Evolutionary conservation across 2,113 vertebrate genomes (phyloP).

Genomic region (Emydocephalus ijimae): DNA sequence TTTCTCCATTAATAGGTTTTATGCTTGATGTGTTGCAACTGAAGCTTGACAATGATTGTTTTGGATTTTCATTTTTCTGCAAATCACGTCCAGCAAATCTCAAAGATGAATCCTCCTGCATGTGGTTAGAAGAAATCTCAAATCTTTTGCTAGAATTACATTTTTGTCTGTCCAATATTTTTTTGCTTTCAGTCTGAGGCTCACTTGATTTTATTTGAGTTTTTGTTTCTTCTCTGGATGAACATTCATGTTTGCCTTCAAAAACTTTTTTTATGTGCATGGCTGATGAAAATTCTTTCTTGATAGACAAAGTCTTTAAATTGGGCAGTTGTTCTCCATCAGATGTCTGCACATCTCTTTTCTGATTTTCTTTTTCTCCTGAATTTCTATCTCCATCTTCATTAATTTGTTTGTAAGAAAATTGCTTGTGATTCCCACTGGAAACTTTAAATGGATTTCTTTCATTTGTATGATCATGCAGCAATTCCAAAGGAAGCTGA

Average conservation of each 20-base stretch:
- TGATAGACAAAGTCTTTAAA: conserved; percentile 34
- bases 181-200: not conserved
- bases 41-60: not conserved
- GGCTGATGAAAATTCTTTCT: conserved; percentile 56
- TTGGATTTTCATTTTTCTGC: not conserved
- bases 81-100: not conserved
- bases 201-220: not conserved
- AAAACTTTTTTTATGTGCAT: conserved; percentile 61
- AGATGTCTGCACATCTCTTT: conserved; percentile 8
- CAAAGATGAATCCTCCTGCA: not conserved
- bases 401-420: conserved; percentile 63
- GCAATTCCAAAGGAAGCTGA: conserved; percentile 34
- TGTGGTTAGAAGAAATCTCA: not conserved
- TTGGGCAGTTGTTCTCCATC: conserved; percentile 36
- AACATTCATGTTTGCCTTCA: not conserved
- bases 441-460: conserved; percentile 87
- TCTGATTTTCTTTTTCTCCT: conserved; percentile 11
- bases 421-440: conserved; percentile 60
- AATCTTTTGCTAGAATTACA: not conserved
- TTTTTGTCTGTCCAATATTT: not conserved
- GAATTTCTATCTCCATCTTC: conserved; percentile 19
- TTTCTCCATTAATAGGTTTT: not conserved
- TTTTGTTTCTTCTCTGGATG: conserved; percentile 3
- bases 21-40: conserved; percentile 11
- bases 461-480: conserved; percentile 51